phyloP scores from a whole-genome alignment of 2,797 vertebrate species.

The Momotus momota region DNA sequence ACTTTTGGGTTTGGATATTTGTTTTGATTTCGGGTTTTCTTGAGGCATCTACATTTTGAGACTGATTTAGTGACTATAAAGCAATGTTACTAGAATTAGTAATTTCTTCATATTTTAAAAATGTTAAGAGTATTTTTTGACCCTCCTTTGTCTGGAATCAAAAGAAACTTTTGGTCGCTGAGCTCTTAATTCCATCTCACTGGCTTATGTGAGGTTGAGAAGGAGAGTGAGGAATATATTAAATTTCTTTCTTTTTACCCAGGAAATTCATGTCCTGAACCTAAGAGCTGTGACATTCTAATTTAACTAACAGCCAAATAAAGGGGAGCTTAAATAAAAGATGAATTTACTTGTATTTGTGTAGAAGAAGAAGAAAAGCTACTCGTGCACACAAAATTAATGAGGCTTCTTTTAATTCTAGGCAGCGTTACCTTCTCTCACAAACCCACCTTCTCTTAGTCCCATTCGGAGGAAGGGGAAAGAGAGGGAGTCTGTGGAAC shows the following conservation, averaged over 20 bases:
- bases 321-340: background rate
- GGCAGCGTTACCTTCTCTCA: slow-evolving; percentile 93
- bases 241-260: background rate
- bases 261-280: background rate
- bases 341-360: background rate
- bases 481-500: slow-evolving; percentile 89
- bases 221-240: background rate
- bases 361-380: background rate
- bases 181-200: background rate
- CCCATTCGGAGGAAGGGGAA: slow-evolving; percentile 96
- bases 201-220: background rate
- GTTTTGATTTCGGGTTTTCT: background rate
- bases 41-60: background rate
- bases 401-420: slow-evolving; percentile 56
- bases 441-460: slow-evolving; percentile 94
- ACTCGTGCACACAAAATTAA: background rate
- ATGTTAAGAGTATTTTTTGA: background rate
- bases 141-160: background rate
- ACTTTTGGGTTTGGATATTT: background rate
- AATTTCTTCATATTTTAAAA: background rate
- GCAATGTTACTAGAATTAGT: background rate
- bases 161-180: background rate
- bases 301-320: background rate
- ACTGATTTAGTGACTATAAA: background rate
- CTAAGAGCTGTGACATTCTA: background rate